Evolutionary conservation across 2,797 vertebrate species (phyloP).

Genomic region (Artibeus lituratus): DNA sequence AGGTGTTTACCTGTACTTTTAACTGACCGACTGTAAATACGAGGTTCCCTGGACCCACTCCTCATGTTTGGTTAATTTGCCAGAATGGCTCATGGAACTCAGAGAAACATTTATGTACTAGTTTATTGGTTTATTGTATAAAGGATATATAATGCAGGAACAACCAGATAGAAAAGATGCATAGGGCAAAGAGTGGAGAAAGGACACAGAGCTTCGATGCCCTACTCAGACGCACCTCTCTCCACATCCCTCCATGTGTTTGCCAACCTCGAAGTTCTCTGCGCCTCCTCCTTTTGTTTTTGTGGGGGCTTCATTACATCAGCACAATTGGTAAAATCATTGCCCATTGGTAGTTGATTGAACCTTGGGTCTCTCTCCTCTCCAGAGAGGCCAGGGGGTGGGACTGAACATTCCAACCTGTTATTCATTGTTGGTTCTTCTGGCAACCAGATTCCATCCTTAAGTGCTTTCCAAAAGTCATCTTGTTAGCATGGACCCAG

Average conservation of each 20-base stretch:
- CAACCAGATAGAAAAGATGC: background rate
- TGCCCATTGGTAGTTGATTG: background rate
- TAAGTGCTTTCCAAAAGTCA: background rate
- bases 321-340: background rate
- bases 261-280: background rate
- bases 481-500: background rate
- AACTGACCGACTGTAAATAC: background rate
- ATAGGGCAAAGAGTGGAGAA: background rate
- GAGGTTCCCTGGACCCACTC: background rate
- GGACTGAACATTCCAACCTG: background rate
- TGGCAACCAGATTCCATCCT: background rate
- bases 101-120: background rate
- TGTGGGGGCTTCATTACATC: background rate
- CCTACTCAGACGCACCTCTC: background rate
- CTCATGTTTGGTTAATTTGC: background rate
- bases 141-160: background rate
- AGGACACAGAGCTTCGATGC: accelerated
- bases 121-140: background rate
- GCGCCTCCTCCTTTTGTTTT: background rate
- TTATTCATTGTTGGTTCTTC: background rate
- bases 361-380: background rate
- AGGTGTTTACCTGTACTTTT: background rate
- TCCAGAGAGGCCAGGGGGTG: background rate
- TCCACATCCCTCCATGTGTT: background rate
- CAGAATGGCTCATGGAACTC: background rate